Base-by-base conservation (phyloP, 2,888 invertebrate genomes). In the Athalia circularis region DNA sequence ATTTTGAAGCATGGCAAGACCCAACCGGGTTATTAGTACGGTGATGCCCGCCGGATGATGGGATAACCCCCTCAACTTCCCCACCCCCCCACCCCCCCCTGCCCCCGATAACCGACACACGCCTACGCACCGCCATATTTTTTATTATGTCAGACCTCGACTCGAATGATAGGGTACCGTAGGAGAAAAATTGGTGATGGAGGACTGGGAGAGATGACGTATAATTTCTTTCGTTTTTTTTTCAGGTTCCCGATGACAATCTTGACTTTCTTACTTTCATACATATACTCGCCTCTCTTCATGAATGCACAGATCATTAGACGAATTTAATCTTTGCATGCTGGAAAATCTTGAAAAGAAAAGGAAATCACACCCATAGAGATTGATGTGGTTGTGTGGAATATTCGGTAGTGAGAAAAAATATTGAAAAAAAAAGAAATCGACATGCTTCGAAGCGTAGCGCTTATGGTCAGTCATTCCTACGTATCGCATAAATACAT, bases 1-100 rank as follows among this genome's bases (percentile, higher is more conserved):
- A 85, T 81, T 77, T 59, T 65, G 79, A 76, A 48, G 54, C n/a
- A 80, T 67, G 70, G 81, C 76, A 74, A 81, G 82, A 81, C 82
- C 75, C 82, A 82, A 83, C 85, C 82, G 72, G 80, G 82, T 82
- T 85, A 85, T 84, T 85, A 85, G 84, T 79, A 75, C 75, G 48
- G 72, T 52, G 62, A 75, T 75, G 75, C 75, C 75, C 75, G 64
- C 75, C 62, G 75, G 75, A 75, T 75, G 75, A 75, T 75, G 75
- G 75, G 77, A 57, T 61, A 61, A 50, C 47, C 45, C 54, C 57
- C 54, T 59, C 13, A 9, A 11, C 47, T 11, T 67, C 8, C 0
- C 13, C 4, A 7, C 5, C 47, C 48, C 67, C 6, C 3, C 52
- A 29, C 47, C 5, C 47, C 48, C 67, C 6, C 3, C 52, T 48